Percentiles rank a stretch among this genome's conserved stretches.
Evolutionary conservation across 2,797 vertebrate genomes (phyloP).

Genomic region (Pangasius krempfi): DNA sequence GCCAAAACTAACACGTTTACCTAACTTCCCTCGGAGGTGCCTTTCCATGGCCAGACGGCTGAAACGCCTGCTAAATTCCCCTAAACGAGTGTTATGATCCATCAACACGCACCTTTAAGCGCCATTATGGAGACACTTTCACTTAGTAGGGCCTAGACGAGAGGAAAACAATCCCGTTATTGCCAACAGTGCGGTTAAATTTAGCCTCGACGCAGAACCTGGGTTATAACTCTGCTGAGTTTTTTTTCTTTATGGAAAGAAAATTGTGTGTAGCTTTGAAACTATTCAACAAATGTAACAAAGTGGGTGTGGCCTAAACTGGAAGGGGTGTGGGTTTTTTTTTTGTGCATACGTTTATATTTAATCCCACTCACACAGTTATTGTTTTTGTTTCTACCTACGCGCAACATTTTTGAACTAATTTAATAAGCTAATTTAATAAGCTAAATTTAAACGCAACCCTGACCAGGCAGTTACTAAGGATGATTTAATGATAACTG

Average conservation of each 20-base stretch:
- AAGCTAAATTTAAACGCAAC: neutral
- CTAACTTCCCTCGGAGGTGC: slow-evolving; percentile 45
- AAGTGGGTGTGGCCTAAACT: no score
- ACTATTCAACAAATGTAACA: no score
- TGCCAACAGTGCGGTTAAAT: neutral
- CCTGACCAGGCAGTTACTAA: neutral
- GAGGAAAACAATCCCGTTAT: slow-evolving; percentile 47
- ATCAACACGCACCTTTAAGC: slow-evolving; percentile 53
- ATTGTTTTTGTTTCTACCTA: neutral
- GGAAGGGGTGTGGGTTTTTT: neutral
- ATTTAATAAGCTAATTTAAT: no score
- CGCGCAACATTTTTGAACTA: neutral
- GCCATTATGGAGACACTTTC: slow-evolving; percentile 52
- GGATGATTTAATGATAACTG: neutral
- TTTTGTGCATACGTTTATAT: neutral
- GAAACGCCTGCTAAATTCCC: slow-evolving; percentile 39
- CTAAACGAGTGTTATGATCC: slow-evolving; percentile 48
- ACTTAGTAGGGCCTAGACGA: slow-evolving; percentile 50
- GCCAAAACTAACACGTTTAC: slow-evolving; percentile 50
- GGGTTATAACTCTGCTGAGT: neutral
- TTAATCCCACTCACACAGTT: neutral
- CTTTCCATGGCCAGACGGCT: slow-evolving; percentile 42
- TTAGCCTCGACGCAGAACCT: neutral
- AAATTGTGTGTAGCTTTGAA: neutral
- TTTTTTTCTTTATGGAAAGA: neutral